Base-by-base conservation (phyloP, 2,113 vertebrate species). In the Psettodes erumei region DNA sequence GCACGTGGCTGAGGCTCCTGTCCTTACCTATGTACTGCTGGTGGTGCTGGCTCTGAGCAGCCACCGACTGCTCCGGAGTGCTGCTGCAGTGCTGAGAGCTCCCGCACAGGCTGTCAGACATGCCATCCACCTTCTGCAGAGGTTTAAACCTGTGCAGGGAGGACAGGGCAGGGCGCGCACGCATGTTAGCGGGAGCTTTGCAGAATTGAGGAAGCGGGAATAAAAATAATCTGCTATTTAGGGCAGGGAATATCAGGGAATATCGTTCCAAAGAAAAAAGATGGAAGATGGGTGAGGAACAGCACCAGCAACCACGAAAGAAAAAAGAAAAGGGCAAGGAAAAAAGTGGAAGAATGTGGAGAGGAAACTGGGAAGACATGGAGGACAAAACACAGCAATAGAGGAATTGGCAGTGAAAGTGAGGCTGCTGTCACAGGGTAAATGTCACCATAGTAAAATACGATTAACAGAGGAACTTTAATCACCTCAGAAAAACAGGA, bases 1-100 rank as follows among this genome's bases (percentile, higher is more conserved):
- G 42, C 15, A 19, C 16, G 4, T 25, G 28, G 64, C 16, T 21
- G 23, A 23, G 4, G 61, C 6, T 43, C 10, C 9, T n/a, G 35
- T 56, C 6, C 92, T 95, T 90, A 99, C 98, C 97, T 28, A 99
- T 98, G 91, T 97, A 99, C 79, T 99, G 98, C 91, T 98, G 98
- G 88, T 99, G 98, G 53, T 98, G 97, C 62, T 99, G 98, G 82
- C 95, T 97, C 82, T 99, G 98, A 6, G 96, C 94, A 0, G 96
- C 97, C 33, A 96, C 93, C 0, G 96, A 96, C 70, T 98, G 97
- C 90, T 99, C 98, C 0, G 96, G 95, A 0, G 96, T 94, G 88
- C 91, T 94, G 63, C 91, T 78, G 21, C 89, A 92, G 81, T 97
- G 95, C 25, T 95, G 93, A 79, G 90, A 94, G 71, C 94, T 93